Base-by-base conservation (phyloP, 2,797 vertebrate genomes). In the Spondyliosoma cantharus region DNA sequence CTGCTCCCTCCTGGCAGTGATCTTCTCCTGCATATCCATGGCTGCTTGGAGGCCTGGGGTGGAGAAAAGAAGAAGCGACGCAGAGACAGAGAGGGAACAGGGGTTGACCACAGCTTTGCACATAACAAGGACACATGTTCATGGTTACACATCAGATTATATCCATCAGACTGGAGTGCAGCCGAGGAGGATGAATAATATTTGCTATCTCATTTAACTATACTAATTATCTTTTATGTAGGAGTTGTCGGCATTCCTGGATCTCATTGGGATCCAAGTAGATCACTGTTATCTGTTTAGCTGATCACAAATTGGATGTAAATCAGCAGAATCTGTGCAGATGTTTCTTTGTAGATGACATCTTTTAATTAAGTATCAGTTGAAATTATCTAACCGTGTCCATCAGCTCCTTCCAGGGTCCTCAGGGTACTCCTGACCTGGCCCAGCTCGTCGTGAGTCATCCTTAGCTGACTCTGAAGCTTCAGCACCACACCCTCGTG, bases 1-100 rank as follows among this genome's bases (percentile, higher is more conserved):
- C 78, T 96, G 95, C 80, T 95, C 93, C 86, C 96, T 95, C 83
- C 94, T 95, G 76, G 94, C 94, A 29, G 96, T 96, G 87, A 98
- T 93, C 87, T 95, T 94, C 90, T 94, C 94, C 92, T 98, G 96
- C 96, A 97, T 96, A 78, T 94, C 92, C 86, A 93, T 83, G 59
- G 96, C 96, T 86, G 95, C 93, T 90, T 94, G 95, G 81, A 96
- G 86, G 78, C 96, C 97, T 97, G 82, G 27, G 79, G 81, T 42
- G 49, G 49, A 64, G 17, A 32, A 46, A 27, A 50, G 43, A 59
- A 7, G 20, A 48, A 71, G 46, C 3, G 12, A 58, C 11, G 71
- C 12, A 62, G 20, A 59, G 24, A 49, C 9, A 77, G 29, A 69
- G 7, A 48, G 20, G 46, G 15, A 5, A 24, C 27, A 16, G 15